A percentile compares a stretch with the other conserved stretches of the same genome.
These are phyloP conservation scores for Plectus sambesii DNA, from an alignment of 1,140 invertebrate species.

Conservation along the genomic window DNA sequence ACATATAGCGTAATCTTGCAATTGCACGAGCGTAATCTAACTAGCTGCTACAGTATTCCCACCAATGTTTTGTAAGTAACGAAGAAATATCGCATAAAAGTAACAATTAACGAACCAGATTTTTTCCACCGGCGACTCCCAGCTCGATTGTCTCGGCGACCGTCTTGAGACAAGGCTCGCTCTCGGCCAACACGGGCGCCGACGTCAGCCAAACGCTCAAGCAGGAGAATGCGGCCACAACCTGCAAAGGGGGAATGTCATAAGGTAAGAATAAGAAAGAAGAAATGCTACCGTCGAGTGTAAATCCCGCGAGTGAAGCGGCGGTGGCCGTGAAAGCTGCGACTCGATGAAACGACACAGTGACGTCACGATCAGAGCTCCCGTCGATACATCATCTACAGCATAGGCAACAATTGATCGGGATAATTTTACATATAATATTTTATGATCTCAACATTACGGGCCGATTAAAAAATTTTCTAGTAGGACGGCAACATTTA, in stretches of 20 bases:
- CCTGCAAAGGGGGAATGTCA: conserved; percentile 19
- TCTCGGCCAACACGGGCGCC: conserved; percentile 69
- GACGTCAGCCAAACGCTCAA: conserved; percentile 80
- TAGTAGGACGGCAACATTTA: conserved; percentile 1
- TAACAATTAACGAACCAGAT: conserved; percentile 52
- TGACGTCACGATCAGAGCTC: conserved; percentile 65
- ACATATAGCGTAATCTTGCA: too few species aligned
- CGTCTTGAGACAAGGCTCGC: conserved; percentile 77
- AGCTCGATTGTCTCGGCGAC: conserved; percentile 92
- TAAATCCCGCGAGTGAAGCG: conserved; percentile 86
- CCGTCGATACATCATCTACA: conserved; percentile 73
- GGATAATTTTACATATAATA: too few species aligned
- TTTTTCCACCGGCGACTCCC: conserved; percentile 87
- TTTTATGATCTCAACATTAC: conserved; percentile 3
- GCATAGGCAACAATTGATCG: conserved; percentile 19
- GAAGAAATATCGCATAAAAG: too few species aligned
- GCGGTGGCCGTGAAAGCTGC: conserved; percentile 87
- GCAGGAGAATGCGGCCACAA: conserved; percentile 83
- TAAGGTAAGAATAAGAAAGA: neutral
- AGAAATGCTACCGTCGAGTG: conserved; percentile 66
- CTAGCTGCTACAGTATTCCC: too few species aligned
- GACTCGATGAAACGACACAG: conserved; percentile 66
- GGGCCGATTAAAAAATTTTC: conserved; percentile 5
- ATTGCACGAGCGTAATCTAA: too few species aligned
- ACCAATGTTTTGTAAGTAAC: too few species aligned